Conservation (phyloP, 2,888 invertebrate genomes). For the Oscheius sp. region DNA sequence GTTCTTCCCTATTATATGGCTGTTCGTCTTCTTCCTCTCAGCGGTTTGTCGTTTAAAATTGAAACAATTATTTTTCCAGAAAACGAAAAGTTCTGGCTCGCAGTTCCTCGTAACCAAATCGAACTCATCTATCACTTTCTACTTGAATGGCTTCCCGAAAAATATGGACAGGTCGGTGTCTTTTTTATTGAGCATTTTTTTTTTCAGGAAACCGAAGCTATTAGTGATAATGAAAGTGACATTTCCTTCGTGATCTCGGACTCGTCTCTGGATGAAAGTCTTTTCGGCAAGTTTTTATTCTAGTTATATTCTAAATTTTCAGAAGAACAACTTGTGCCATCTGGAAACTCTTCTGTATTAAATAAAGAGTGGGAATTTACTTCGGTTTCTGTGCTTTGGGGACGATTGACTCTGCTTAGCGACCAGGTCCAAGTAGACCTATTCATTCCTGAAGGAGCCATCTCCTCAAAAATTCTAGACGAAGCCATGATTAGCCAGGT, state of each 20-base stretch:
- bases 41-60: background rate
- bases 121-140: background rate
- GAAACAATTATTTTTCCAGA: too few species aligned
- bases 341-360: background rate
- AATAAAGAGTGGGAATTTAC: background rate
- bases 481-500: background rate
- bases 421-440: background rate
- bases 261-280: background rate
- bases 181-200: background rate
- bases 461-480: background rate
- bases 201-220: background rate
- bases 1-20: too few species aligned
- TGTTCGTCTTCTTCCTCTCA: background rate
- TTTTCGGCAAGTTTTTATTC: background rate
- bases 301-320: background rate
- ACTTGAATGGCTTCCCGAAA: background rate
- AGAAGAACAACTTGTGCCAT: too few species aligned
- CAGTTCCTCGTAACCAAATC: background rate
- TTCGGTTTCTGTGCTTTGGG: background rate
- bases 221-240: background rate
- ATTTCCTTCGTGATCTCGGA: background rate
- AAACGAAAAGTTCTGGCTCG: background rate
- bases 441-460: background rate
- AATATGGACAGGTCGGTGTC: background rate
- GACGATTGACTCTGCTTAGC: background rate